A percentile compares a stretch with the other conserved stretches of the same genome.
These are phyloP conservation scores for Cirrhinus mrigala DNA, from an alignment of 2,797 vertebrate species.

Conservation along the genomic window DNA sequence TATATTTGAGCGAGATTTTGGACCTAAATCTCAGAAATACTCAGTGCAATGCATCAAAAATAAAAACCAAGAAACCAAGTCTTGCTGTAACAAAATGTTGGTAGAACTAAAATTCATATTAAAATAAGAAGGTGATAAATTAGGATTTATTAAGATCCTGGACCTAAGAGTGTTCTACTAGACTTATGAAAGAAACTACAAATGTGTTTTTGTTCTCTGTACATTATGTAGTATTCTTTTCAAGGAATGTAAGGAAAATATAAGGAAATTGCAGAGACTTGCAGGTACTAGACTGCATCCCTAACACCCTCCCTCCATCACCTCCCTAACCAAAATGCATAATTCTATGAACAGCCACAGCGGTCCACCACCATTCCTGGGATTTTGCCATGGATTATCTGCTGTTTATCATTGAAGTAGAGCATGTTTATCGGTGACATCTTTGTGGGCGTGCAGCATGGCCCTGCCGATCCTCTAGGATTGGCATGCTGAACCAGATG, in stretches of 20 bases:
- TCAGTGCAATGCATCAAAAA: background rate
- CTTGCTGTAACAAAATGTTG: background rate
- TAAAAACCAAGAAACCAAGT: background rate
- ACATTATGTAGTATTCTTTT: constrained; percentile 49
- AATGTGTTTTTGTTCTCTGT: constrained; percentile 38
- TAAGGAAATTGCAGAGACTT: constrained; percentile 37
- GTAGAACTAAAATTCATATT: background rate
- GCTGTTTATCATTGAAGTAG: constrained; percentile 99
- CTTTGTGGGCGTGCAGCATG: constrained; percentile 98
- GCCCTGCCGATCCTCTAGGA: constrained; percentile 94
- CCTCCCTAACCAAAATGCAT: background rate
- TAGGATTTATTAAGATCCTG: constrained; percentile 4
- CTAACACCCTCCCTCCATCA: constrained; percentile 11
- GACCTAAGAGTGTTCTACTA: background rate
- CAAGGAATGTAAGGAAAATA: constrained; percentile 20
- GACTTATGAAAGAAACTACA: constrained; percentile 35
- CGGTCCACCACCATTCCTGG: constrained; percentile 98
- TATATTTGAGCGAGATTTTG: background rate
- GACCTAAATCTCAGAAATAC: background rate
- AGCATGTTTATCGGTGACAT: constrained; percentile 99
- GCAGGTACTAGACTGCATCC: constrained; percentile 23
- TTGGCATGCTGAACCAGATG: constrained; percentile 98
- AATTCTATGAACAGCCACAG: constrained; percentile 92
- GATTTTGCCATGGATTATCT: constrained; percentile 99
- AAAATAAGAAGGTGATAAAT: background rate